Evolutionary conservation across 2,797 vertebrate species (phyloP).

Genomic region (Meriones psammophilus): DNA sequence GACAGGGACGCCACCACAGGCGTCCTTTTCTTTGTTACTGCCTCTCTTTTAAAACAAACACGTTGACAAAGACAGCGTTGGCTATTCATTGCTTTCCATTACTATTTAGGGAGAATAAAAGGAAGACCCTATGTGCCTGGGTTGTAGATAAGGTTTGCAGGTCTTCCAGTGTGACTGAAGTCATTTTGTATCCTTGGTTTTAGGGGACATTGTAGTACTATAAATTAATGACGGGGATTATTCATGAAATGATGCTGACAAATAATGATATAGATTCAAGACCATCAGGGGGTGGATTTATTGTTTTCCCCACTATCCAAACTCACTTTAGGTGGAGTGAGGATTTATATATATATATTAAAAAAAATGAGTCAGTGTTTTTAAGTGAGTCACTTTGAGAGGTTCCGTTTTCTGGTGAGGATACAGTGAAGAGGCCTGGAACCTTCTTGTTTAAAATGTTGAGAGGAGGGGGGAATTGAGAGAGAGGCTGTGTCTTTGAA

Average conservation of each 20-base stretch:
- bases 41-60: not conserved
- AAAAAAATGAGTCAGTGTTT: not conserved
- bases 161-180: not conserved
- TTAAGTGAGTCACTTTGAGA: not conserved
- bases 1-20: not conserved
- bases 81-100: not conserved
- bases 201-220: not conserved
- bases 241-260: not conserved
- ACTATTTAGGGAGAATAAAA: not conserved
- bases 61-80: not conserved
- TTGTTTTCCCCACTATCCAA: not conserved
- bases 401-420: slow-evolving; percentile 16
- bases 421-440: not conserved
- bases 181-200: not conserved
- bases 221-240: not conserved
- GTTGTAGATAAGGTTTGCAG: fast-evolving
- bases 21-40: not conserved
- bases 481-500: not conserved
- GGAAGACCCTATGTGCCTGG: not conserved
- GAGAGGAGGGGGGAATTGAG: not conserved
- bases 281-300: not conserved
- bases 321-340: slow-evolving; percentile 29
- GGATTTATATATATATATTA: no score
- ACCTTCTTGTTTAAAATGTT: slow-evolving; percentile 48
- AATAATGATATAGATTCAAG: not conserved